These are phyloP conservation scores for Bufo gargarizans DNA, from an alignment of 2,113 vertebrate genomes.

Conservation along the genomic window DNA sequence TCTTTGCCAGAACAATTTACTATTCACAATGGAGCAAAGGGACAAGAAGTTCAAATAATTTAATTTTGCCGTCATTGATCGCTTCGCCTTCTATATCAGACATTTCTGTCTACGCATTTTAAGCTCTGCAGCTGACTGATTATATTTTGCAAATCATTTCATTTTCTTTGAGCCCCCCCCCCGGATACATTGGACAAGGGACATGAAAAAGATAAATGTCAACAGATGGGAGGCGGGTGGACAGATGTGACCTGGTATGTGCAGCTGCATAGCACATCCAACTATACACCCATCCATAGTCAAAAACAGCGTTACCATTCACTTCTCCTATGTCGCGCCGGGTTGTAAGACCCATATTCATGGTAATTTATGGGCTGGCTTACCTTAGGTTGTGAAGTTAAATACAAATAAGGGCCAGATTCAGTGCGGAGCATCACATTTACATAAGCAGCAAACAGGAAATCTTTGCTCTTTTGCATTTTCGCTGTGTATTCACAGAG, in stretches of 20 bases:
- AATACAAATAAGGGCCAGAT: constrained; percentile 44
- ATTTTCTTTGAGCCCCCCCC: not conserved
- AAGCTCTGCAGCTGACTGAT: not conserved
- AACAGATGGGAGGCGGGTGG: not conserved
- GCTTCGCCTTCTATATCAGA: not conserved
- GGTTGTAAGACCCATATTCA: constrained; percentile 17
- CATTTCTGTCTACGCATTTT: not conserved
- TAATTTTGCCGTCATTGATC: constrained; percentile 32
- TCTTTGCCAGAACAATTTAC: not conserved
- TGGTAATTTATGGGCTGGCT: constrained; percentile 34
- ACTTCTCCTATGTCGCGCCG: not conserved
- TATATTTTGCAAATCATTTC: constrained; percentile 29
- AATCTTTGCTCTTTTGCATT: constrained; percentile 30
- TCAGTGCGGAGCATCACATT: constrained; percentile 29
- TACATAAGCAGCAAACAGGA: constrained; percentile 36
- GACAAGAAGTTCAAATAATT: constrained; percentile 16
- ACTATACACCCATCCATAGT: not conserved
- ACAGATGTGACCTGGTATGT: constrained; percentile 5
- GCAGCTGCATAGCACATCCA: not conserved
- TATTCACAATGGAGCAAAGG: not conserved
- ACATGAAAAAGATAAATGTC: not conserved
- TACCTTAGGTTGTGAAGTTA: constrained; percentile 24
- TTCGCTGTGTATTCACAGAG: not conserved
- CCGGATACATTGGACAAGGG: not conserved
- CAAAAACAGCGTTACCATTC: not conserved